Evolutionary conservation across 2,888 invertebrate genomes (phyloP).

Genomic region (Julus scandinavius): DNA sequence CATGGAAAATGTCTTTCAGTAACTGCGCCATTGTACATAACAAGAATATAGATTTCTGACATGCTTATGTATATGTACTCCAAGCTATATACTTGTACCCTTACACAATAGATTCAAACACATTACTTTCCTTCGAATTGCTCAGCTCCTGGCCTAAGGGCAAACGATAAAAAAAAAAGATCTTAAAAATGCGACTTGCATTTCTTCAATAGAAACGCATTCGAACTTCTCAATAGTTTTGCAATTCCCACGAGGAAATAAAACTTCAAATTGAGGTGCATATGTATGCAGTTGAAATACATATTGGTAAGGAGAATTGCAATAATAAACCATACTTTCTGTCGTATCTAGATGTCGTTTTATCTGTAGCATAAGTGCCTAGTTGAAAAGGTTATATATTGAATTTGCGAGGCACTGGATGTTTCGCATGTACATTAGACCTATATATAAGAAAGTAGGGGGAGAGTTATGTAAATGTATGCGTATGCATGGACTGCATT

Average conservation of each 20-base stretch:
- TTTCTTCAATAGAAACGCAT: neutral
- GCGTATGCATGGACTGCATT: neutral
- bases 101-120: neutral
- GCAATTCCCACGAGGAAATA: conserved; percentile 12
- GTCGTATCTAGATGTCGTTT: conserved; percentile 5
- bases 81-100: neutral
- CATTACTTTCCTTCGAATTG: conserved; percentile 38
- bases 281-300: conserved; percentile 34
- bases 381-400: conserved; percentile 1
- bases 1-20: neutral
- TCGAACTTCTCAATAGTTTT: conserved; percentile 38
- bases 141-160: conserved; percentile 5
- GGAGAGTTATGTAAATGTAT: neutral
- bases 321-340: conserved; percentile 42
- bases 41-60: conserved; percentile 16
- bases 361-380: neutral
- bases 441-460: neutral
- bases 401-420: conserved; percentile 1
- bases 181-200: conserved; percentile 4
- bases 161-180: conserved; percentile 9
- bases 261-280: conserved; percentile 23
- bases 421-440: neutral
- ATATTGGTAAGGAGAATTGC: conserved; percentile 39
- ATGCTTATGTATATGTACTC: conserved; percentile 1
- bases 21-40: neutral